These are phyloP conservation scores for Periphyllus acericola DNA, from an alignment of 2,888 invertebrate genomes.

Conservation along the genomic window DNA sequence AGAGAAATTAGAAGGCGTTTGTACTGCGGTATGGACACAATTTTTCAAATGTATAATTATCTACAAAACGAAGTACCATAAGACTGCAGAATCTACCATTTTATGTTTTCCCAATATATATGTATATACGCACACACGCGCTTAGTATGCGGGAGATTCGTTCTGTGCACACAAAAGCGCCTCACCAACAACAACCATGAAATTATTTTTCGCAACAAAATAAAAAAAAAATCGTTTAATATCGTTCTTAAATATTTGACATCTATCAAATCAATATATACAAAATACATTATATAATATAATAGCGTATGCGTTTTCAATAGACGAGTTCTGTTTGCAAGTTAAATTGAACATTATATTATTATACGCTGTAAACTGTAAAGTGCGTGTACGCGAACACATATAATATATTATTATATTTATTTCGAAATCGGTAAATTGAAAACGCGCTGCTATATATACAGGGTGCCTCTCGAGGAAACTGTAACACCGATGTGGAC, in stretches of 20 bases:
- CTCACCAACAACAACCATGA: conserved; percentile 27
- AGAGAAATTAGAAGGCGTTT: conserved; percentile 36
- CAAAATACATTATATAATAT: no score
- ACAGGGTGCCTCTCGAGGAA: no score
- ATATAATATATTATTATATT: not conserved
- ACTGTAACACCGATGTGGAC: no score
- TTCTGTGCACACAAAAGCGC: conserved; percentile 14
- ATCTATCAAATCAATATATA: conserved; percentile 7
- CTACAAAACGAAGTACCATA: not conserved
- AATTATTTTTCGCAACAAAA: conserved; percentile 19
- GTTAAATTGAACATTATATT: not conserved
- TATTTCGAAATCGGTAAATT: not conserved
- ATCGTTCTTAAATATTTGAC: conserved; percentile 8
- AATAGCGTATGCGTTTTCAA: not conserved
- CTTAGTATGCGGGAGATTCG: not conserved
- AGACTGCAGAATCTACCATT: not conserved
- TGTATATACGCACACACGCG: not conserved
- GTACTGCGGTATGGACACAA: not conserved
- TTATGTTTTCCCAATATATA: not conserved
- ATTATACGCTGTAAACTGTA: not conserved
- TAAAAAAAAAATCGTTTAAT: not conserved
- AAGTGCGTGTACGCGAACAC: not conserved
- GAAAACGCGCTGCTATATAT: not conserved
- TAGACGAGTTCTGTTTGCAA: not conserved
- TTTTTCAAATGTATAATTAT: conserved; percentile 45